These are phyloP conservation scores for Peromyscus melanophrys DNA, from an alignment of 2,797 vertebrate genomes.

Conservation along the genomic window DNA sequence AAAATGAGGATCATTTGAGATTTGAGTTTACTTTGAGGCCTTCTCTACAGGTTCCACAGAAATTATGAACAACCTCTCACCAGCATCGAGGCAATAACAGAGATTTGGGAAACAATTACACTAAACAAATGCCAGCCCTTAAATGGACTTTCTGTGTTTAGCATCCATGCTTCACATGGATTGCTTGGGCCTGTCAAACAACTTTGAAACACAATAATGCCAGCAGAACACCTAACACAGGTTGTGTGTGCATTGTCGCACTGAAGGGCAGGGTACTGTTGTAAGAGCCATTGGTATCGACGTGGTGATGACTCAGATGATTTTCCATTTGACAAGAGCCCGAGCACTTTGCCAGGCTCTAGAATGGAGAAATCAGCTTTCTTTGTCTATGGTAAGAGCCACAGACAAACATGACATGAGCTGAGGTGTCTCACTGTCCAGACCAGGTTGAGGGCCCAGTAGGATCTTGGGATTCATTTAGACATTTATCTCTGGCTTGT, in stretches of 20 bases:
- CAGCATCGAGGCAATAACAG: rapidly evolving
- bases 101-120: background rate
- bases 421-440: too few relatives aligned
- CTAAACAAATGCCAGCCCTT: background rate
- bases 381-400: background rate
- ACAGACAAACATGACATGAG: background rate
- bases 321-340: background rate
- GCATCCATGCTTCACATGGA: background rate
- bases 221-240: background rate
- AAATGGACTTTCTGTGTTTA: slow-evolving; percentile 43
- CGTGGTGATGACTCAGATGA: background rate
- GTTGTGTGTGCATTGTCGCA: background rate
- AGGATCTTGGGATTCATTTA: background rate
- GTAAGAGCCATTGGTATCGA: background rate
- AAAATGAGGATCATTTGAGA: background rate
- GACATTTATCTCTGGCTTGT: background rate
- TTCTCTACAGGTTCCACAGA: background rate
- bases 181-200: rapidly evolving
- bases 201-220: slow-evolving; percentile 28
- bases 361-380: background rate
- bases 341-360: background rate
- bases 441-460: background rate
- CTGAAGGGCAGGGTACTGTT: background rate
- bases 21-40: background rate
- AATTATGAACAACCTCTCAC: background rate